phyloP scores from a whole-genome alignment of 2,888 invertebrate genomes.

The Cephalotes varians region DNA sequence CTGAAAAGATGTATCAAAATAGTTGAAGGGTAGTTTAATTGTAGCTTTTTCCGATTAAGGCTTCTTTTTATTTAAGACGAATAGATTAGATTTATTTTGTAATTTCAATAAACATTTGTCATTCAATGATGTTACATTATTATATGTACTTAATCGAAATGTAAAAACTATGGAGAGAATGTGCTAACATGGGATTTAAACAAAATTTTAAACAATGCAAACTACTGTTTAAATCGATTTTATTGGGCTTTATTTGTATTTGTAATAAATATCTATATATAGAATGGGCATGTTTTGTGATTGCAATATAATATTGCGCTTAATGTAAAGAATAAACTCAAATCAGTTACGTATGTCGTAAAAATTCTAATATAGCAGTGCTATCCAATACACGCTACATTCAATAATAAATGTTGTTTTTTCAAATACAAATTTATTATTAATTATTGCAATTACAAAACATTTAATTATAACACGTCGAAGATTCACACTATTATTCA shows the following conservation, averaged over 20 bases:
- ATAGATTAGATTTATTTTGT: constrained; percentile 46
- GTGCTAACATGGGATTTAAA: constrained; percentile 23
- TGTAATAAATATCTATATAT: constrained; percentile 27
- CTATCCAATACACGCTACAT: background rate
- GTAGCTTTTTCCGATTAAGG: constrained; percentile 20
- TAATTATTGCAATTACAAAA: constrained; percentile 25
- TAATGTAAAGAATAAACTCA: background rate
- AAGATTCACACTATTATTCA: constrained; percentile 27
- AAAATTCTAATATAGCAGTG: background rate
- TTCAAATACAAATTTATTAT: background rate
- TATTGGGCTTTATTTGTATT: constrained; percentile 18
- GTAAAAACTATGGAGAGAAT: background rate
- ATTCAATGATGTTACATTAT: constrained; percentile 31
- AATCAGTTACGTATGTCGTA: background rate
- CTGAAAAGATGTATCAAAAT: constrained; percentile 15
- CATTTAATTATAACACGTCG: constrained; percentile 31
- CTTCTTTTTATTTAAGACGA: constrained; percentile 23
- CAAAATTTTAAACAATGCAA: constrained; percentile 21
- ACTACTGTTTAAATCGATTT: constrained; percentile 25
- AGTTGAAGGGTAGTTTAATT: constrained; percentile 22
- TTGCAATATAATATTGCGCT: constrained; percentile 11
- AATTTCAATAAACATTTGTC: constrained; percentile 43
- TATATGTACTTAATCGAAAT: constrained; percentile 35
- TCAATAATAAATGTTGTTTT: background rate
- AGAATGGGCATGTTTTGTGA: constrained; percentile 34